phyloP scores from a whole-genome alignment of 53 echinoderm and acorn worm species.

The Zoroaster sp. region DNA sequence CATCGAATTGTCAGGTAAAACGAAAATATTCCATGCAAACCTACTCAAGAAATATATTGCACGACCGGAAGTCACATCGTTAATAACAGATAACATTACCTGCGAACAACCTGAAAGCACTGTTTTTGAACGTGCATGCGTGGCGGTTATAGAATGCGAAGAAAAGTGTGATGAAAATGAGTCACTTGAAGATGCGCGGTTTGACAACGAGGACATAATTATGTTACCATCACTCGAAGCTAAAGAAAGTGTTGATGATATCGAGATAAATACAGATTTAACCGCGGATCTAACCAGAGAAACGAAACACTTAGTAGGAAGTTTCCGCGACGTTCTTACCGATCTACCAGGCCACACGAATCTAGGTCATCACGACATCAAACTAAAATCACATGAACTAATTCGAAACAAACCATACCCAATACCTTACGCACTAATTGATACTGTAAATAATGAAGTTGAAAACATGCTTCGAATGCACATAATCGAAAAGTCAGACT shows the following conservation, averaged over 20 bases:
- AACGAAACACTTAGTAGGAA: background rate
- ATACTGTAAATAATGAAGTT: background rate
- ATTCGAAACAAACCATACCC: slow-evolving; percentile 25
- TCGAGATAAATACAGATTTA: background rate
- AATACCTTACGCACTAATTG: background rate
- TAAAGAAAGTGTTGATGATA: background rate
- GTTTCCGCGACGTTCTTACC: background rate
- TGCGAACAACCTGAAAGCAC: background rate
- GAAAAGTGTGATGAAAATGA: background rate
- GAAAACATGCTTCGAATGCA: background rate
- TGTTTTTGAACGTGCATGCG: background rate
- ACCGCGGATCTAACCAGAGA: background rate
- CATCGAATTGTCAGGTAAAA: background rate
- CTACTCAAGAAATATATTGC: background rate
- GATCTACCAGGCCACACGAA: background rate
- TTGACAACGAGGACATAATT: background rate
- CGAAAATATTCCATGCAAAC: background rate
- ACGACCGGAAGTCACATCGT: background rate
- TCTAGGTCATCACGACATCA: background rate
- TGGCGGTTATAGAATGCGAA: slow-evolving; percentile 6
- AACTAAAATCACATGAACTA: background rate
- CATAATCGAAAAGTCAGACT: slow-evolving; percentile 9
- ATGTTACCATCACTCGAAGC: background rate
- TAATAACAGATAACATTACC: background rate
- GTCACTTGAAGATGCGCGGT: background rate